Conservation (phyloP, 2,113 vertebrate genomes). For the Cyphomyrus discorhynchus region DNA sequence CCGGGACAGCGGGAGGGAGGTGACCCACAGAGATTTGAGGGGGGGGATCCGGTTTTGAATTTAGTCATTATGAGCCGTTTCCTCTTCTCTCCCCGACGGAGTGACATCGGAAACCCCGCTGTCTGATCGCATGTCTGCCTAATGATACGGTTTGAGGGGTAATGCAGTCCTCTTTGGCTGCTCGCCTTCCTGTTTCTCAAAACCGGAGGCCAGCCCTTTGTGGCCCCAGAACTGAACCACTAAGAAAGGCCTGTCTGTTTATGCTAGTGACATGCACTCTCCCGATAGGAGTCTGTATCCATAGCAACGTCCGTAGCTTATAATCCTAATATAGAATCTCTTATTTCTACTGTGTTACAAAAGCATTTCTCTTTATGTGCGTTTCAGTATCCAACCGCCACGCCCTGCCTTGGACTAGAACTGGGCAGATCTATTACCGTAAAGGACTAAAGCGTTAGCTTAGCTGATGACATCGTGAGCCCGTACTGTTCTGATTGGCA, state of each 20-base stretch:
- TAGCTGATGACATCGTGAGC: not conserved
- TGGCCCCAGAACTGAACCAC: not conserved
- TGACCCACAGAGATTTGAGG: not conserved
- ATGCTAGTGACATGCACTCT: not conserved
- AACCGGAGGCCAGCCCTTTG: not conserved
- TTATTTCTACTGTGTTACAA: not conserved
- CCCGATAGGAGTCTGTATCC: not conserved
- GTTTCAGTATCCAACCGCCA: not conserved
- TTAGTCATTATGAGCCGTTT: not conserved
- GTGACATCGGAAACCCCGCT: not conserved
- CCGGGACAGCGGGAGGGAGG: not conserved
- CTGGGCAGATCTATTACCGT: not conserved
- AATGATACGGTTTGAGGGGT: constrained; percentile 13
- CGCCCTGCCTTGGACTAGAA: not conserved
- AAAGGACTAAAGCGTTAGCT: not conserved
- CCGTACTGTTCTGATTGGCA: not conserved
- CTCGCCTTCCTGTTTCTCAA: not conserved
- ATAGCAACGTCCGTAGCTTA: not conserved
- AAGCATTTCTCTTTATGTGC: not conserved
- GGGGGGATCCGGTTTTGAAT: constrained; percentile 4
- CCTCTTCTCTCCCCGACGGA: not conserved
- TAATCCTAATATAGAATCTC: not conserved
- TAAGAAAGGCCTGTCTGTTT: not conserved
- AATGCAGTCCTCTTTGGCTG: not conserved
- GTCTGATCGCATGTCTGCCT: constrained; percentile 12